A percentile compares a stretch with the other conserved stretches of the same genome.
Evolutionary conservation across 2,888 invertebrate genomes (phyloP).

Genomic region (Drosophila ezoana): DNA sequence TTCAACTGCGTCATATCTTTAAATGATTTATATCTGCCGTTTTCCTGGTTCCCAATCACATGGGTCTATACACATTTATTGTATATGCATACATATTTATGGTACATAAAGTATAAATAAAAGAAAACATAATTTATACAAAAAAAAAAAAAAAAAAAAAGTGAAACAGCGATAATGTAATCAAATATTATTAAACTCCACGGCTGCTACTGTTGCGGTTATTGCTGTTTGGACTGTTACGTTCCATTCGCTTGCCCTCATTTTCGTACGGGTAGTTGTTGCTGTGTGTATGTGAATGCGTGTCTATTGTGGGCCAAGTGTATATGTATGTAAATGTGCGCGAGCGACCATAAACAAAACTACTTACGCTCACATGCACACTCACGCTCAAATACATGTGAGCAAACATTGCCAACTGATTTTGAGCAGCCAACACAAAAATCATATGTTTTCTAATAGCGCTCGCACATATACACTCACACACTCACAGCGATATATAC

Average conservation of each 20-base stretch:
- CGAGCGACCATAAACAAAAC: slow-evolving; percentile 70
- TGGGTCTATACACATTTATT: not conserved
- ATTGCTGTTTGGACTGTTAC: slow-evolving; percentile 43
- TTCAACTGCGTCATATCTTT: slow-evolving; percentile 58
- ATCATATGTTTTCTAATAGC: slow-evolving; percentile 76
- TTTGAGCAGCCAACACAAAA: slow-evolving; percentile 66
- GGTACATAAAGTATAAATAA: slow-evolving; percentile 3
- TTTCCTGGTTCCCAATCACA: slow-evolving; percentile 15
- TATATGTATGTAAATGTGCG: slow-evolving; percentile 49
- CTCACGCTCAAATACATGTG: slow-evolving; percentile 32
- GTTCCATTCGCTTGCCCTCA: slow-evolving; percentile 75
- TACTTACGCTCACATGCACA: slow-evolving; percentile 33
- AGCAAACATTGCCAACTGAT: slow-evolving; percentile 69
- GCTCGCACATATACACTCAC: slow-evolving; percentile 26
- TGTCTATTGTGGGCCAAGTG: slow-evolving; percentile 74
- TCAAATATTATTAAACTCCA: slow-evolving; percentile 74
- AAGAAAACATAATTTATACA: slow-evolving; percentile 35
- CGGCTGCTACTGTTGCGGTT: slow-evolving; percentile 31
- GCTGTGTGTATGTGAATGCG: slow-evolving; percentile 42
- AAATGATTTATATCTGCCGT: slow-evolving; percentile 19
- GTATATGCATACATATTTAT: not conserved
- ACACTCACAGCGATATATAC: slow-evolving; percentile 1
- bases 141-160: slow-evolving; percentile 33
- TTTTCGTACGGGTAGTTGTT: slow-evolving; percentile 54
- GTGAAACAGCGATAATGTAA: slow-evolving; percentile 67